phyloP scores from a whole-genome alignment of 1,140 invertebrate species.

The Harlomillsia oculata region DNA sequence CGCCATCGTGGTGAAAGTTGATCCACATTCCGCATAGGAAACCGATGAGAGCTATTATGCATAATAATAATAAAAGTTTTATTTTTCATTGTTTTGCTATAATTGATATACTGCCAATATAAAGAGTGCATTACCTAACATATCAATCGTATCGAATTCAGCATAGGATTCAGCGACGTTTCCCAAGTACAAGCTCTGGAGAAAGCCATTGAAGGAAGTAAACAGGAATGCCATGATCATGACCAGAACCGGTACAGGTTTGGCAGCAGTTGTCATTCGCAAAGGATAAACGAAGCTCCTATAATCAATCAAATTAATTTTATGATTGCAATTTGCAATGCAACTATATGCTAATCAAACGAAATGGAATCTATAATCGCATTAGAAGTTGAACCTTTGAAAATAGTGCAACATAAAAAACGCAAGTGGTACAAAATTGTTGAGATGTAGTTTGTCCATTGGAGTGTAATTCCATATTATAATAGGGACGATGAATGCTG shows the following conservation, averaged over 20 bases:
- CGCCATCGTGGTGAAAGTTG: slow-evolving; percentile 42
- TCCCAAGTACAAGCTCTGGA: slow-evolving; percentile 44
- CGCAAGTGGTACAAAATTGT: slow-evolving; percentile 38
- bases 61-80: too few species aligned
- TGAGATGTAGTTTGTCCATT: neutral
- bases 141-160: neutral
- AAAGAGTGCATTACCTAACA: slow-evolving; percentile 29
- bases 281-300: slow-evolving; percentile 47
- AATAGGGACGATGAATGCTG: slow-evolving; percentile 37
- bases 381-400: slow-evolving; percentile 44
- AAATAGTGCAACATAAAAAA: slow-evolving; percentile 43
- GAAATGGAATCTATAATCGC: neutral
- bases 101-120: too few species aligned
- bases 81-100: too few species aligned
- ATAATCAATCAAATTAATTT: too few species aligned
- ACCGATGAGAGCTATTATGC: slow-evolving; percentile 40
- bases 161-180: slow-evolving; percentile 37
- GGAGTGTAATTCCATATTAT: slow-evolving; percentile 24
- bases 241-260: slow-evolving; percentile 43
- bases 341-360: neutral
- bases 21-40: slow-evolving; percentile 47
- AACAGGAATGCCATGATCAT: slow-evolving; percentile 45
- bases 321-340: neutral
- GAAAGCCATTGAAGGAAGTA: slow-evolving; percentile 45
- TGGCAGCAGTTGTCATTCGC: slow-evolving; percentile 42